Evolutionary conservation across 2,888 invertebrate species (phyloP).

Genomic region (Dynastes maya): DNA sequence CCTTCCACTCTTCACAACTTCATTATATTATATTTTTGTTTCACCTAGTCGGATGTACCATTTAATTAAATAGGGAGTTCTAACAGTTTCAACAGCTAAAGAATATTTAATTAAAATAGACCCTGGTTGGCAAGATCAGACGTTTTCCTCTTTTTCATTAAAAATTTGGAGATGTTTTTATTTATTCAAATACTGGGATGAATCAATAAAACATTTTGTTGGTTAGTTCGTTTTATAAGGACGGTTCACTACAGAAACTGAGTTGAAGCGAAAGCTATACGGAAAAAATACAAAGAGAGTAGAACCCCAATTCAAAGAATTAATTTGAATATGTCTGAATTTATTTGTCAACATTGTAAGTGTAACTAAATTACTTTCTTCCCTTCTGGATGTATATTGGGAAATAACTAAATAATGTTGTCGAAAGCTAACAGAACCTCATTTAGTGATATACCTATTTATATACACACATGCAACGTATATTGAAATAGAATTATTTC

Average conservation of each 20-base stretch:
- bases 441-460: not conserved
- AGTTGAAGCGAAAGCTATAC: not conserved
- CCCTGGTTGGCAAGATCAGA: not conserved
- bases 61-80: slow-evolving; percentile 10
- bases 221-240: slow-evolving; percentile 1
- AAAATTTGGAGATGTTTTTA: slow-evolving; percentile 33
- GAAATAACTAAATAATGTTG: slow-evolving; percentile 3
- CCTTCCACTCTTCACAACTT: not conserved
- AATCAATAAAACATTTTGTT: slow-evolving; percentile 34
- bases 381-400: not conserved
- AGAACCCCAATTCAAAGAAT: slow-evolving; percentile 29
- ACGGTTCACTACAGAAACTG: not conserved
- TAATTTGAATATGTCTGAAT: slow-evolving; percentile 45
- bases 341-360: slow-evolving; percentile 26
- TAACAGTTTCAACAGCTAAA: not conserved
- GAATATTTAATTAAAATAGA: slow-evolving; percentile 30
- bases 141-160: slow-evolving; percentile 34
- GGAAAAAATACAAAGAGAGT: not conserved
- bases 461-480: not conserved
- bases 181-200: slow-evolving; percentile 39
- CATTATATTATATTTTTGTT: not conserved
- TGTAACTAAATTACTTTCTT: slow-evolving; percentile 43
- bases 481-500: not conserved
- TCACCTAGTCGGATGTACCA: not conserved
- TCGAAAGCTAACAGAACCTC: not conserved